Evolutionary conservation across 2,888 invertebrate genomes (phyloP).

Genomic region (Limenitis camilla): DNA sequence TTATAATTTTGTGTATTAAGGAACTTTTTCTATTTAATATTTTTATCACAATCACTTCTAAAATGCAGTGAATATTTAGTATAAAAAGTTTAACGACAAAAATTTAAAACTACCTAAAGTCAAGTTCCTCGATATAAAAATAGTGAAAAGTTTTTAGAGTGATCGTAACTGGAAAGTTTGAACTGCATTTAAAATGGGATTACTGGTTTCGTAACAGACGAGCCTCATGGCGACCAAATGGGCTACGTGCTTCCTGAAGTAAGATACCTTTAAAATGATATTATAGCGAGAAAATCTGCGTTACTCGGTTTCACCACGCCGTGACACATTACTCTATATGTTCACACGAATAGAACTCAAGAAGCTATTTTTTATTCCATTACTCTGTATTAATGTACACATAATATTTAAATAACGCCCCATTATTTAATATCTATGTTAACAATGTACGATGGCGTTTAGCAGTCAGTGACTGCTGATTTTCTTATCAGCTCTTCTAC

Average conservation of each 20-base stretch:
- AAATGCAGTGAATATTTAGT: no score
- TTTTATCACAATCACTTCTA: no score
- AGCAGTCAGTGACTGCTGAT: no score
- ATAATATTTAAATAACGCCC: no score
- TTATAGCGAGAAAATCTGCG: slow-evolving; percentile 40
- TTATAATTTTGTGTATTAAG: no score
- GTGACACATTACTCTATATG: not conserved
- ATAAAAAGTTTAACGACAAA: no score
- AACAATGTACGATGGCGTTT: no score
- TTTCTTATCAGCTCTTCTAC: no score
- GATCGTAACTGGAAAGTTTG: slow-evolving; percentile 12
- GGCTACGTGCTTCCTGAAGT: slow-evolving; percentile 19
- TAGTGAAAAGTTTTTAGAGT: not conserved
- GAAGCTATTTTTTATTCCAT: slow-evolving; percentile 18
- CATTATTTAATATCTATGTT: no score
- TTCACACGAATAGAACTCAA: no score
- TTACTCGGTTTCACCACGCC: slow-evolving; percentile 33
- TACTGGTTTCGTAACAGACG: slow-evolving; percentile 16
- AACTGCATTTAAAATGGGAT: slow-evolving; percentile 16
- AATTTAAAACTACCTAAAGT: not conserved
- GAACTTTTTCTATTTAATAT: no score
- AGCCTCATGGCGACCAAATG: slow-evolving; percentile 16
- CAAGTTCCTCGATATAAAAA: not conserved
- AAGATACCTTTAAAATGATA: slow-evolving; percentile 40
- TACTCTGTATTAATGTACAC: no score